Conservation (phyloP, 2,888 invertebrate genomes). For the Agrochola lychnidis region DNA sequence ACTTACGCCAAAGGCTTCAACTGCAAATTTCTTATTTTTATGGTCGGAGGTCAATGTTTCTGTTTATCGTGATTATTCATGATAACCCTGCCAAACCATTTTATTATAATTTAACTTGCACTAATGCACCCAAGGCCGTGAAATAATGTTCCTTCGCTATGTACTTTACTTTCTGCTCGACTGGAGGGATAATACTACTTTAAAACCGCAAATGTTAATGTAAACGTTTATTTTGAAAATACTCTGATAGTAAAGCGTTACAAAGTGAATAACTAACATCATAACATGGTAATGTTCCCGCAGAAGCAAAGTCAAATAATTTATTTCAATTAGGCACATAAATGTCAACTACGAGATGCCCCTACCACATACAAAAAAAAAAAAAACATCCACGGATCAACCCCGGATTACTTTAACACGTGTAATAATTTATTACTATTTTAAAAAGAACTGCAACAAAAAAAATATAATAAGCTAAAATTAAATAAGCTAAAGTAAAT, state of each 20-base stretch:
- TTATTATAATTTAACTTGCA: constrained; percentile 19
- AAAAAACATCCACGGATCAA: too few relatives aligned
- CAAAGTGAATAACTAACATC: background rate
- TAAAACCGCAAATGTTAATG: constrained; percentile 28
- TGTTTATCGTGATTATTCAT: background rate
- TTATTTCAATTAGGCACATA: too few relatives aligned
- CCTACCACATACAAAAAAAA: too few relatives aligned
- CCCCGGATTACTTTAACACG: too few relatives aligned
- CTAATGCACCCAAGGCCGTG: constrained; percentile 28
- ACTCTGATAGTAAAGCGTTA: too few relatives aligned
- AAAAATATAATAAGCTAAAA: too few relatives aligned
- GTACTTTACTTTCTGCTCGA: constrained; percentile 27
- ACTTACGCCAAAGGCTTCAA: background rate
- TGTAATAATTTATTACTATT: too few relatives aligned
- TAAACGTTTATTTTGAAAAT: constrained; percentile 18
- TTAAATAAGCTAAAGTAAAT: too few relatives aligned
- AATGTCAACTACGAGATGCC: too few relatives aligned
- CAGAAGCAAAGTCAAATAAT: background rate
- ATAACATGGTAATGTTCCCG: too few relatives aligned
- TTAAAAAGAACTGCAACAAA: too few relatives aligned
- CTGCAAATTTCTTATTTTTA: background rate
- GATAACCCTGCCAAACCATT: constrained; percentile 22
- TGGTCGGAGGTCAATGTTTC: background rate
- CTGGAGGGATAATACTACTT: constrained; percentile 4
- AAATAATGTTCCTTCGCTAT: constrained; percentile 1